phyloP scores from a whole-genome alignment of 2,888 invertebrate genomes.

The Coelogynopora nodosa region DNA sequence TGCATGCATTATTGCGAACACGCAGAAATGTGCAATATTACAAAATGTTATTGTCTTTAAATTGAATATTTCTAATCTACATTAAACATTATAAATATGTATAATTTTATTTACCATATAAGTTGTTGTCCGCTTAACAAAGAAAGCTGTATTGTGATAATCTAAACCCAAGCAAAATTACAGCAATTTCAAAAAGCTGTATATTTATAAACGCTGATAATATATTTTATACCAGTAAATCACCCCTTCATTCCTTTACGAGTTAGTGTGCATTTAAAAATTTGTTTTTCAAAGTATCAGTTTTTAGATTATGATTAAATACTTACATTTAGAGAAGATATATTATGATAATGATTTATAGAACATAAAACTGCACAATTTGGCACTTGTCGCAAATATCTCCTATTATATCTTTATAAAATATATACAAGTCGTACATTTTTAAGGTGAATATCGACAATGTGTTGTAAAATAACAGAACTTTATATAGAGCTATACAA shows the following conservation, averaged over 20 bases:
- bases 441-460: too few relatives aligned
- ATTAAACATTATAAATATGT: background rate
- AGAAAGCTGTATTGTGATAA: background rate
- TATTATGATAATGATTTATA: too few relatives aligned
- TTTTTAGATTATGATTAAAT: background rate
- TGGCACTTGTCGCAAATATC: too few relatives aligned
- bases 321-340: background rate
- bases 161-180: background rate
- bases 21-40: background rate
- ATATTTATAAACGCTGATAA: background rate
- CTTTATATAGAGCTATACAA: too few relatives aligned
- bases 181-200: background rate
- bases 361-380: too few relatives aligned
- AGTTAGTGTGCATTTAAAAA: background rate
- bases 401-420: too few relatives aligned
- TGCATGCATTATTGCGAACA: background rate
- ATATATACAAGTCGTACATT: too few relatives aligned
- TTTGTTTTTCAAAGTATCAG: background rate
- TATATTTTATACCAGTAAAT: background rate
- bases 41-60: background rate
- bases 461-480: too few relatives aligned
- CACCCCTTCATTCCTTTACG: background rate
- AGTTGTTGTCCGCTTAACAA: background rate
- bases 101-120: background rate
- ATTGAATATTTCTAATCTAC: background rate